Conservation (phyloP, 2,888 invertebrate species). For the Opisthograptis luteolata region DNA sequence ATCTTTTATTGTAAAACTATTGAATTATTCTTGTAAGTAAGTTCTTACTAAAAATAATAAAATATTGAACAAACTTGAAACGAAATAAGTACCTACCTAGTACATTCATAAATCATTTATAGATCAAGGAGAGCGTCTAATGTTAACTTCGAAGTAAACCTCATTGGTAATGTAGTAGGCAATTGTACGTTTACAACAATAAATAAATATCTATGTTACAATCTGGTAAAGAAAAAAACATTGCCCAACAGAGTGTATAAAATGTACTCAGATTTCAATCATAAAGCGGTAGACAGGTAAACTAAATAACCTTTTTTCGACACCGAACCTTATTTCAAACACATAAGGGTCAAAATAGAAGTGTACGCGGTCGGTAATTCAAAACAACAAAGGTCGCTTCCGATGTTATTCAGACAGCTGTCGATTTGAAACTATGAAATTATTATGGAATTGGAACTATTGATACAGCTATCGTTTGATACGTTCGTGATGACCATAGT, state of each 20-base stretch:
- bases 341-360: background rate
- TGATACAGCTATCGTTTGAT: constrained; percentile 11
- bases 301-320: background rate
- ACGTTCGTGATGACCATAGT: constrained; percentile 7
- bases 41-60: too few species aligned
- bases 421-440: constrained; percentile 45
- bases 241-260: constrained; percentile 55
- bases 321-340: constrained; percentile 2
- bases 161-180: constrained; percentile 35
- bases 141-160: constrained; percentile 6
- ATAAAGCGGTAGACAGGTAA: constrained; percentile 10
- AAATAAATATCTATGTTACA: constrained; percentile 31
- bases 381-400: constrained; percentile 65
- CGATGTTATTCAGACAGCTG: constrained; percentile 65
- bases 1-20: too few species aligned
- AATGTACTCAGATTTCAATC: constrained; percentile 24
- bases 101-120: constrained; percentile 14
- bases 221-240: constrained; percentile 55
- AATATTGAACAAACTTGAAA: too few species aligned
- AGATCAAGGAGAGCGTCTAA: constrained; percentile 47
- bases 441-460: constrained; percentile 22
- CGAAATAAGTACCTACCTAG: too few species aligned
- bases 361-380: constrained; percentile 49
- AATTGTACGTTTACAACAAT: constrained; percentile 26
- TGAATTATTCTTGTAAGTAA: too few species aligned